A percentile compares a stretch with the other conserved stretches of the same genome.
These are phyloP conservation scores for Pyrrhosoma nymphula DNA, from an alignment of 2,888 invertebrate species.

Conservation along the genomic window DNA sequence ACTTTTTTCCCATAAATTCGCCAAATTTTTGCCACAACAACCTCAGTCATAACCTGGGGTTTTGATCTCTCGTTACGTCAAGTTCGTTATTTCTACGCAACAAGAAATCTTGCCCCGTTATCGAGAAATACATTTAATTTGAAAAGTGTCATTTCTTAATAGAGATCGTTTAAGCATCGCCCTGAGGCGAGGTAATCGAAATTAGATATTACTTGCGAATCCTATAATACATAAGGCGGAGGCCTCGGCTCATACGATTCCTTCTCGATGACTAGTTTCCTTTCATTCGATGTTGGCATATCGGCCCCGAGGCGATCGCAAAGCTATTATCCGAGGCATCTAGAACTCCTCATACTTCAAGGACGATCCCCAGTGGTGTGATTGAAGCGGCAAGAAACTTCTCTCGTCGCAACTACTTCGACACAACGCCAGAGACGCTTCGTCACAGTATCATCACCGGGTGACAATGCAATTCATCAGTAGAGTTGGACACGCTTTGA, in stretches of 20 bases:
- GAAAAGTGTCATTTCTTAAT: no score
- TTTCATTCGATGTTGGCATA: not conserved
- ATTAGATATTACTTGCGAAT: not conserved
- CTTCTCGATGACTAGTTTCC: not conserved
- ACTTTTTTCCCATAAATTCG: no score
- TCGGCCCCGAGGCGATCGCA: not conserved
- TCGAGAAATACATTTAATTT: no score
- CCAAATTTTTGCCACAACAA: no score
- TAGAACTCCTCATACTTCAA: not conserved
- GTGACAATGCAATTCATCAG: constrained; percentile 22
- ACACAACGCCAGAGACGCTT: not conserved
- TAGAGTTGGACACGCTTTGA: not conserved
- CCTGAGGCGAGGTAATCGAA: no score
- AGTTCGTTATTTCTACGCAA: no score
- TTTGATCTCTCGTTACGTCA: no score
- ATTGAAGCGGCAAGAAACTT: not conserved
- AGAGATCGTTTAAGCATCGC: no score
- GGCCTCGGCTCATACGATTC: not conserved
- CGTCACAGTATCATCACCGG: not conserved
- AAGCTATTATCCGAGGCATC: not conserved
- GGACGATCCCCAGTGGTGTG: not conserved
- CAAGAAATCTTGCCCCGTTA: no score
- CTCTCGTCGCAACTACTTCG: not conserved
- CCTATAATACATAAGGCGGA: not conserved
- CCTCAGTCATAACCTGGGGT: no score